Base-by-base conservation (phyloP, 2,113 vertebrate genomes). In the Climacteris rufus region DNA sequence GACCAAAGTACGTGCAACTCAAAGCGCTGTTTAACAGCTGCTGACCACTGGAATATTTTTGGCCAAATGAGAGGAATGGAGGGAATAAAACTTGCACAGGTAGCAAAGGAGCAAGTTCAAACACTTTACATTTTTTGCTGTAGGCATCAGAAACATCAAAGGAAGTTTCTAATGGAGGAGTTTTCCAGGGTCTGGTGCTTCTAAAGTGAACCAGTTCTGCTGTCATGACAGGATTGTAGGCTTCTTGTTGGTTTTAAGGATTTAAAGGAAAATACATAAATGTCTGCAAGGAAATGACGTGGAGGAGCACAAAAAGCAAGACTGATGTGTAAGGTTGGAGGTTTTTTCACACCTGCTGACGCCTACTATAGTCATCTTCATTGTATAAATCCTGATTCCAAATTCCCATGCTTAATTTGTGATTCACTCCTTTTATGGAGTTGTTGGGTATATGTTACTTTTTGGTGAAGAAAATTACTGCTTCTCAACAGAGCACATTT, bases 71-170 rank as follows among this genome's bases (percentile, higher is more conserved):
- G 60, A 49, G 31, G 35, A 60, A 66, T 15, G 28, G 16, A 87
- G 59, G 53, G 40, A 95, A 8, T 40, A 5, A 28, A 71, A 82
- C 47, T 17, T 1, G 0, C 19, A 35, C 14, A 71, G 45, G 8
- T 7, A 66, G 52, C 22, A 14, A 54, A 74, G 44, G 42, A 84
- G 39, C 27, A n/a, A n/a, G 30, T 63, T 71, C 33, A 60, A 1
- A 21, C 54, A 18, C 23, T 69, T 35, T 50, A 0, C 2, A 1
- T n/a, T 27, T 53, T 57, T 30, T 82, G 44, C 35, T 0, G 0
- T 8, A 23, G 30, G 24, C 24, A 19, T 79, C 16, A 40, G 69
- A 87, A 75, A 9, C 31, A 68, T 19, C 6, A 6, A 33, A 21
- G 37, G 60, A n/a, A 30, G 20, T 72, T 75, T 37, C 31, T 39